phyloP scores from a whole-genome alignment of 2,797 vertebrate species.

The Pipistrellus pygmaeus region DNA sequence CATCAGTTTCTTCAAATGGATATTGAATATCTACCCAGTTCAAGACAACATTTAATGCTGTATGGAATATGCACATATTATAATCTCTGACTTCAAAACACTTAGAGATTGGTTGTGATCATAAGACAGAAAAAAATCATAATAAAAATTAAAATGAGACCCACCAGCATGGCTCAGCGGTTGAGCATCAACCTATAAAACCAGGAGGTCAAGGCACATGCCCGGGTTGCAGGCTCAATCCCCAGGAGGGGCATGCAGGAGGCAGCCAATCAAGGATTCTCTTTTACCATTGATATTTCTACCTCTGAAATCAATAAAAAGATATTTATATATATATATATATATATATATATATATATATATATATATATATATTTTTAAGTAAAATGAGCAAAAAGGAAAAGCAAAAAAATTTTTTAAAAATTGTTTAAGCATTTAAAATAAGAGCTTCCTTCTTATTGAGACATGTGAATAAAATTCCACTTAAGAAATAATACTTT shows the following conservation, averaged over 20 bases:
- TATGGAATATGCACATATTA: background rate
- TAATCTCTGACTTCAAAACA: background rate
- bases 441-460: background rate
- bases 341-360: too few species aligned
- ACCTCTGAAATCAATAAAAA: too few species aligned
- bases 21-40: background rate
- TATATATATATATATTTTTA: too few species aligned
- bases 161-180: too few species aligned
- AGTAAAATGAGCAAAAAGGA: background rate
- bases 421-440: too few species aligned
- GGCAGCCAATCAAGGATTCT: too few species aligned
- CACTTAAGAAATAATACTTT: slow-evolving; percentile 21
- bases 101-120: background rate
- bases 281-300: too few species aligned
- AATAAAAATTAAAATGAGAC: background rate
- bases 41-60: background rate
- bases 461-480: background rate
- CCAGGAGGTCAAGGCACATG: too few species aligned
- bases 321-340: too few species aligned
- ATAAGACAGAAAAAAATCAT: background rate
- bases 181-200: too few species aligned
- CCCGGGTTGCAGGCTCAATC: too few species aligned
- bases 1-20: background rate
- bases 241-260: too few species aligned
- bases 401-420: background rate